phyloP scores from a whole-genome alignment of 2,797 vertebrate genomes.

The Otolemur crassicaudatus region DNA sequence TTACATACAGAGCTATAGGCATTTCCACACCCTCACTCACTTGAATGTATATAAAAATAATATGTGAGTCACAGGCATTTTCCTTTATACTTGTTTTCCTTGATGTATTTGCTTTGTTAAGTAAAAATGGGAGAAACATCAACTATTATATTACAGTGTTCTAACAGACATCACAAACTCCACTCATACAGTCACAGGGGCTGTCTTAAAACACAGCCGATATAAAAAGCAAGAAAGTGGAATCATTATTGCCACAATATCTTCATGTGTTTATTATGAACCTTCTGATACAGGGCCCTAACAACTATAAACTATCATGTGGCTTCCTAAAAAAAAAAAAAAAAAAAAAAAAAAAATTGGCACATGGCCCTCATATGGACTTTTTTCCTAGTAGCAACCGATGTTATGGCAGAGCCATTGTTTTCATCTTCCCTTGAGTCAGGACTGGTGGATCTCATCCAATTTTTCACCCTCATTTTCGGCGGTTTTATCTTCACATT shows the following conservation, averaged over 20 bases:
- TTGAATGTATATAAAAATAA: neutral
- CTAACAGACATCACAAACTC: slow-evolving; percentile 41
- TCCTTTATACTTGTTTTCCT: slow-evolving; percentile 4
- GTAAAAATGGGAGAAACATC: neutral
- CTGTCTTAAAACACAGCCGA: neutral
- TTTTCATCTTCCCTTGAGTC: neutral
- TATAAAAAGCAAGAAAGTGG: slow-evolving; percentile 4
- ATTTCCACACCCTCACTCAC: neutral
- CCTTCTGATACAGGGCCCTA: neutral
- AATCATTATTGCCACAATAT: neutral
- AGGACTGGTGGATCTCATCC: neutral
- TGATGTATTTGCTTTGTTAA: neutral
- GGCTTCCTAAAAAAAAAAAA: neutral
- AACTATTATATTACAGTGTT: neutral
- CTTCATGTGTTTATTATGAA: neutral
- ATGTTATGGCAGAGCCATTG: neutral
- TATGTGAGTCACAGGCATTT: slow-evolving; percentile 2
- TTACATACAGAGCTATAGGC: neutral
- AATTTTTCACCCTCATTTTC: neutral
- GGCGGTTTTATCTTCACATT: neutral
- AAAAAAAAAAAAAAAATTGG: neutral
- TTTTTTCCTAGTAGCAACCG: neutral
- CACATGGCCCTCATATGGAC: neutral
- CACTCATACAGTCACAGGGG: neutral
- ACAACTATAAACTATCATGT: slow-evolving; percentile 23